Percentiles rank a stretch among this genome's conserved stretches.
These are phyloP conservation scores for Carettochelys insculpta DNA, from an alignment of 2,113 vertebrate species.

Conservation along the genomic window DNA sequence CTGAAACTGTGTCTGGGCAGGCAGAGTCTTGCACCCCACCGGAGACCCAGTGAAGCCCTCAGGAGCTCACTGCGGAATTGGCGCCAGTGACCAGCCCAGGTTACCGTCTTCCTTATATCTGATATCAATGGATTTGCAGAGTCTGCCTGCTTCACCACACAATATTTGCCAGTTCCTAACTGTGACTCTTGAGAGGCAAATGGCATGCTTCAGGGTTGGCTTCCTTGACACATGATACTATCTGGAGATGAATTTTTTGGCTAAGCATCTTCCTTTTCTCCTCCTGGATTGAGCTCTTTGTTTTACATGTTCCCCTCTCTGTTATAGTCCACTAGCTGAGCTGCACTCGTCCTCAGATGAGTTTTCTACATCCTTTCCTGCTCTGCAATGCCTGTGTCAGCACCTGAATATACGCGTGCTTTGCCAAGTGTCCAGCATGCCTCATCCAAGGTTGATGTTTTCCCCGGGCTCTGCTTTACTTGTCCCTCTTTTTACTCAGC, in stretches of 20 bases:
- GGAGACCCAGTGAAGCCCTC: not conserved
- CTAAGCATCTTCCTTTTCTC: accelerated
- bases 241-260: accelerated
- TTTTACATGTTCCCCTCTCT: accelerated
- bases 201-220: not conserved
- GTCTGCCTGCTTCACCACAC: not conserved
- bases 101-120: not conserved
- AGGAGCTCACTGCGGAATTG: not conserved
- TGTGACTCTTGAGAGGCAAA: not conserved
- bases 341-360: not conserved
- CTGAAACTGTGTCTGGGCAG: not conserved
- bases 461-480: not conserved
- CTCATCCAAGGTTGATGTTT: accelerated
- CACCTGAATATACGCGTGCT: not conserved
- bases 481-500: not conserved
- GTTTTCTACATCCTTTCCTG: not conserved
- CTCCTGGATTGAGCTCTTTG: not conserved
- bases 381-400: not conserved
- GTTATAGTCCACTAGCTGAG: not conserved
- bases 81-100: not conserved
- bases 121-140: not conserved
- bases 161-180: accelerated
- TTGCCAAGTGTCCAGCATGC: not conserved
- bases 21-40: not conserved
- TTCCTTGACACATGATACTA: not conserved